Evolutionary conservation across 2,888 invertebrate species (phyloP).

Genomic region (Lumbricus terrestris): DNA sequence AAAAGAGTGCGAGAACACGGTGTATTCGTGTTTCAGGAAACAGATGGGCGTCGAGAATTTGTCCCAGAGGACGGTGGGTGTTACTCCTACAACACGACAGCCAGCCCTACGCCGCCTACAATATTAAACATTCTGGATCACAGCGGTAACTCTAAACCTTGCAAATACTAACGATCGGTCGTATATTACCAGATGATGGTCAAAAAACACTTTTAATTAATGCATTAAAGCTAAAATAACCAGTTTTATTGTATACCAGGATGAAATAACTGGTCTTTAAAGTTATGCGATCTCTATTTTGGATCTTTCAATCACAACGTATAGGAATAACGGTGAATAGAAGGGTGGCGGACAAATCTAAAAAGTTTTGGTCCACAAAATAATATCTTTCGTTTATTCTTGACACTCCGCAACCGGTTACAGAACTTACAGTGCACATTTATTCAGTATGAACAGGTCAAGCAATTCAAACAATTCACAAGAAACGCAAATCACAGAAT

Average conservation of each 20-base stretch:
- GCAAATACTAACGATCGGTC: not conserved
- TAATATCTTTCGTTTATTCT: not conserved
- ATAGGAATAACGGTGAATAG: too few relatives aligned
- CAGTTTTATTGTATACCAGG: not conserved
- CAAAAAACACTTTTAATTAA: not conserved
- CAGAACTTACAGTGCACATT: too few relatives aligned
- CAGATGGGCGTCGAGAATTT: not conserved
- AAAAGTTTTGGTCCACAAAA: not conserved
- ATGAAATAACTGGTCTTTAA: not conserved
- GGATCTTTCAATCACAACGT: not conserved
- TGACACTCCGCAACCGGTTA: too few relatives aligned
- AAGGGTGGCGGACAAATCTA: not conserved
- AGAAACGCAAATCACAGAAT: too few relatives aligned
- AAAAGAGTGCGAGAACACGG: not conserved
- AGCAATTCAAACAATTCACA: too few relatives aligned
- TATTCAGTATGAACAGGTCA: too few relatives aligned
- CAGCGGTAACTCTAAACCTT: not conserved
- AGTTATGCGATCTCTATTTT: not conserved
- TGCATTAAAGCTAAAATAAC: not conserved
- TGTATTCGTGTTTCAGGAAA: not conserved
- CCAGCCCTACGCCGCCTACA: not conserved
- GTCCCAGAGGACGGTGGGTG: not conserved
- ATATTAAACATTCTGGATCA: not conserved
- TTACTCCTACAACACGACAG: not conserved
- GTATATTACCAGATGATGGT: not conserved